These are phyloP conservation scores for human DNA, from an alignment of 2,113 vertebrate species.

Conservation along the genomic window GRCh38 chr2:215484501-215485000, in stretches of 20 bases:
- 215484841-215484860: background rate
- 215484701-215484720: background rate
- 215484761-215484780: background rate
- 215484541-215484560: constrained; percentile 24
- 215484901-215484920: constrained; percentile 1
- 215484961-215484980: background rate
- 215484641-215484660: background rate
- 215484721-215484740: constrained; percentile 21
- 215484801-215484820: constrained; percentile 1
- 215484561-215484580: constrained; percentile 54
- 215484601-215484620: background rate
- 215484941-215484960: background rate
- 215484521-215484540: constrained; percentile 1
- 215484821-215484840: background rate
- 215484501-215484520: constrained; percentile 31
- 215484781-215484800: constrained; percentile 26
- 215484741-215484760: constrained; percentile 39
- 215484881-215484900: background rate
- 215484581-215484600: background rate
- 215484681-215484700: background rate
- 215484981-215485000: background rate
- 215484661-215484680: background rate
- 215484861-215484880: background rate
- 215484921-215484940: background rate
- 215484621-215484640: background rate